Evolutionary conservation across 1,140 invertebrate genomes (phyloP), one percentile per base, ranked within the genome.

Genomic region (Hestina assimilis): DNA sequence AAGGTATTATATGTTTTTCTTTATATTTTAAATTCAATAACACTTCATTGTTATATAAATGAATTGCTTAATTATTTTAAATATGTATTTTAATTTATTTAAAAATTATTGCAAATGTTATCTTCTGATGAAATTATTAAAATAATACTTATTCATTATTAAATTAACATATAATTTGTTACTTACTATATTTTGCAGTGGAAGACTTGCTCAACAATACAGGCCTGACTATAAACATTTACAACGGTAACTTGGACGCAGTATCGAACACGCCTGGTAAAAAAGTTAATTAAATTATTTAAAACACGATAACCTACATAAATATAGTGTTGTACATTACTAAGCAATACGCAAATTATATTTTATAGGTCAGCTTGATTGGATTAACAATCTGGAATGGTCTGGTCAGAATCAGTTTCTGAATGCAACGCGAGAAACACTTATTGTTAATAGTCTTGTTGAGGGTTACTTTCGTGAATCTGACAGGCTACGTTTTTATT

Each of bases 181-280:
- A 17, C 12, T 3, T 48, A 17, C 5, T 17, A 24, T 15, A 6
- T 52, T 63, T 89, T 88, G 57, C 69, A 90, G 88, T 90, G 40
- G 89, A 89, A 66, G 29, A 79, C 23, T 59, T 89, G 31, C 73
- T 90, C n/a, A 60, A 80, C 23, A 76, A 75, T 28, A 89, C 84
- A n/a, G 56, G 81, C 21, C 41, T 87, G 1, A 75, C 68, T 52
- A 72, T 90, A 1, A 72, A 80, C 29, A 84, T 90, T 47, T 89
- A 89, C 51, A 90, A 89, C 63, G 87, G 87, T 8, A 84, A 89
- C 58, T 63, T 89, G 17, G 87, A 89, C 56, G 87, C 87, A 31
- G 72, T 89, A 19, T 87, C 89, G 4, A 89, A 87, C 47, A 90
- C 86, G 9, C 80, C 82, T 47, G 88, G 87, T 87, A 75, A 43